Base-by-base conservation (phyloP, 2,797 vertebrate genomes). In the Megaceryle alcyon region DNA sequence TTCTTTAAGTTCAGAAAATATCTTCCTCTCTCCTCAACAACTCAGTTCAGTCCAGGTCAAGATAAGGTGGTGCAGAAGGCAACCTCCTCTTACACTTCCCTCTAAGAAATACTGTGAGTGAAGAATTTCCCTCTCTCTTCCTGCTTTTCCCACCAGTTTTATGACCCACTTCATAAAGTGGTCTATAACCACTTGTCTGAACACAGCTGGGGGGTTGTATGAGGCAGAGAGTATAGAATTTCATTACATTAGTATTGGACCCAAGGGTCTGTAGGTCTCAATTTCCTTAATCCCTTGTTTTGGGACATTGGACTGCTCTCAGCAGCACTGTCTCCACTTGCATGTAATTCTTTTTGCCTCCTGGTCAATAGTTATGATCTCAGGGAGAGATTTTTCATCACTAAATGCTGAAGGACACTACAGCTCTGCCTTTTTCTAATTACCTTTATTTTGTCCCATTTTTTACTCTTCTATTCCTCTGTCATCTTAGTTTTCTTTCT, bases 401-500 rank as follows among this genome's bases (percentile, higher is more conserved):
- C 77, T 77, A 91, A 87, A 81, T 70, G 37, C 41, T 73, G 75
- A 87, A 85, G 64, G 43, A 73, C 43, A 53, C 20, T 61, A 46
- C 10, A 35, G 29, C 35, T 85, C 51, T 91, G 25, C 41, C n/a
- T 91, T 89, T 92, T 85, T 63, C 71, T 88, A 68, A 68, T 83
- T 92, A 83, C 22, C 20, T 82, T 82, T 88, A 51, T 66, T 82
- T 81, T 73, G 26, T 63, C 66, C 48, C 51, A 46, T 66, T 96
- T 92, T 88, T 17, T 88, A 92, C 59, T 86, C 35, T 60, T 93
- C 53, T 73, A 4, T 77, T 78, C 43, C 56, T 80, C 81, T 91
- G 78, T 44, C 68, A 64, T 57, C 44, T 82, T 84, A 4, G 7
- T 92, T 93, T 92, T 73, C 46, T 96, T 88, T 92, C 82, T 86